phyloP scores from a whole-genome alignment of 92 coral and sea anemone species.

The Porites lobata region DNA sequence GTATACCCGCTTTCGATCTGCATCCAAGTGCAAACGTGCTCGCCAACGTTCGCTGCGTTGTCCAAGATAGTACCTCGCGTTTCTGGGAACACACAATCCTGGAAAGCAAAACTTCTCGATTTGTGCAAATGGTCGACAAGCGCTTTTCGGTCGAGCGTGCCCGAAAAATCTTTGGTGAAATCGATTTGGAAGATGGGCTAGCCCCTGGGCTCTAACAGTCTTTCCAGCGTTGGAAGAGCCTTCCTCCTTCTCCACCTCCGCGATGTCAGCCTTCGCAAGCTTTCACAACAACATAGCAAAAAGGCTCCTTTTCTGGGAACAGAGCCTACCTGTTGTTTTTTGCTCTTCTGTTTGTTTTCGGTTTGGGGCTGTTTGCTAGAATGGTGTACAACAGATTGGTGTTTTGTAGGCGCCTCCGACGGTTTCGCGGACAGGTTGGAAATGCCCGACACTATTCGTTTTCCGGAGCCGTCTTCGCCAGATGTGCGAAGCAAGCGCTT shows the following conservation, averaged over 20 bases:
- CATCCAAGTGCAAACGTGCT: constrained; percentile 54
- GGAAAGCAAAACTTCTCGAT: background rate
- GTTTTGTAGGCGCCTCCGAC: background rate
- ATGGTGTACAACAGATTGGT: constrained; percentile 39
- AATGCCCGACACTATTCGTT: constrained; percentile 3
- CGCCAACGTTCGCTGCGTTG: constrained; percentile 34
- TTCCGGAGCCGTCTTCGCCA: constrained; percentile 34
- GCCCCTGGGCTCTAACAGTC: constrained; percentile 7
- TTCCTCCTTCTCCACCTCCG: constrained; percentile 20
- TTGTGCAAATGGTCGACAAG: constrained; percentile 21
- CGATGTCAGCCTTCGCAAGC: constrained; percentile 10
- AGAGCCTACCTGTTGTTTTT: background rate
- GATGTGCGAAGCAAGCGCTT: constrained; percentile 2
- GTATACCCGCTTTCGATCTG: constrained; percentile 4
- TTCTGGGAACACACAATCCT: background rate
- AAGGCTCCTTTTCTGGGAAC: background rate
- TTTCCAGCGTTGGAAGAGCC: constrained; percentile 28
- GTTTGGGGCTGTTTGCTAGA: background rate
- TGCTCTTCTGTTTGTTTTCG: constrained; percentile 15
- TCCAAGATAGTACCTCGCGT: background rate
- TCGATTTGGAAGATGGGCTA: constrained; percentile 16
- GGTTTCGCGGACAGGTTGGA: constrained; percentile 12
- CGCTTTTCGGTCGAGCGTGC: constrained; percentile 17
- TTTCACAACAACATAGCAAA: background rate
- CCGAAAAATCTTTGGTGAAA: constrained; percentile 53